A percentile compares a stretch with the other conserved stretches of the same genome.
These are phyloP conservation scores for Fulmarus glacialis DNA, from an alignment of 2,113 vertebrate species.

Conservation along the genomic window DNA sequence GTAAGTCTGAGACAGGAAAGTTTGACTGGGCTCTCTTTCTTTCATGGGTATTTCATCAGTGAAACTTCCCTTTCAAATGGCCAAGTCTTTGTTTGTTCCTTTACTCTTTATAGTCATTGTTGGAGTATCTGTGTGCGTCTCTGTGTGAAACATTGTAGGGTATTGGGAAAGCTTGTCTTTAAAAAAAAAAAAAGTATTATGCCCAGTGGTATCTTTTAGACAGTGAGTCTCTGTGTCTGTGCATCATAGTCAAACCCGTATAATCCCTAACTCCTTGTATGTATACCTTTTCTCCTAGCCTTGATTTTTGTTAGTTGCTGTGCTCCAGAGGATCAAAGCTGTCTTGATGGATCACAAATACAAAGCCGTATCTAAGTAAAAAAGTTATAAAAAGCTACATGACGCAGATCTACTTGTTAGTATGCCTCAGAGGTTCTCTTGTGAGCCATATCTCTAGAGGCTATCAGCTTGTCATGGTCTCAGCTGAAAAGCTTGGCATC, in stretches of 20 bases:
- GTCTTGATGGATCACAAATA: not conserved
- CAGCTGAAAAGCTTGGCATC: conserved; percentile 27
- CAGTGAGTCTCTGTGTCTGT: not conserved
- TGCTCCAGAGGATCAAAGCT: conserved; percentile 2
- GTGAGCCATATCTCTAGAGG: not conserved
- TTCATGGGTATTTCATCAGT: not conserved
- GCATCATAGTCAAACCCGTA: not conserved
- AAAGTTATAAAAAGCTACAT: not conserved
- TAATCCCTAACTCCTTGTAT: not conserved
- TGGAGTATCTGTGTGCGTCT: not conserved
- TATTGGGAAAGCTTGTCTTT: not conserved
- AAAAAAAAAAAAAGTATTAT: not conserved
- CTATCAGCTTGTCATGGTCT: not conserved
- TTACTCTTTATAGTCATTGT: not conserved
- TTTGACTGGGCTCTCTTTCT: not conserved
- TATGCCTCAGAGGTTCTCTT: not conserved
- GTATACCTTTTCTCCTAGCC: not conserved
- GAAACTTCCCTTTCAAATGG: not conserved
- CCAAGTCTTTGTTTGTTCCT: not conserved
- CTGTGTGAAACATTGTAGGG: not conserved
- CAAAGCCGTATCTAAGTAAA: not conserved
- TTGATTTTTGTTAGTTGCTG: not conserved
- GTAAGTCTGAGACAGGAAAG: not conserved
- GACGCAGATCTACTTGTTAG: not conserved
- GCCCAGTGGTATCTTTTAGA: not conserved